Evolutionary conservation across 2,797 vertebrate species (phyloP), one percentile per base, ranked within the genome.

Genomic region (Phrynocephalus forsythii): DNA sequence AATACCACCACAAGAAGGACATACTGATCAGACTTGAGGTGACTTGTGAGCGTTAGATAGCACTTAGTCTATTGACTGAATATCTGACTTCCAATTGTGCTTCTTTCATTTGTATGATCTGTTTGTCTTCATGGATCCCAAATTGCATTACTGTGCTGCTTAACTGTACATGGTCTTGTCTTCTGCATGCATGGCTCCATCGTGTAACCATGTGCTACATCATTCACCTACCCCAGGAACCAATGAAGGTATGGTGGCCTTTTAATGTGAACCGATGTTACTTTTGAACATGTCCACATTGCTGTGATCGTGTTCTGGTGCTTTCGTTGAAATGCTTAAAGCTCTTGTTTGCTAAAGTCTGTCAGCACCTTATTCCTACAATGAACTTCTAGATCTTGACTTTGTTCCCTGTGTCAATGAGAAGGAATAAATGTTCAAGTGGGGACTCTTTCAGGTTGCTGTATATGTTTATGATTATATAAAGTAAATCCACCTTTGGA

Each of bases 101-200:
- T 92, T 76, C 28, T 6, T 66, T 88, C 24, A 69, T 67, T n/a
- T 79, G 26, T 73, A 85, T 63, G 80, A 79, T 26, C 93, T 92
- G 87, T 88, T 94, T 86, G 5, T 91, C 84, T 94, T 85, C 89
- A 87, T 85, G 91, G 91, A 89, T 82, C 93, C 67, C 66, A 6
- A 86, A 83, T 79, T 92, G 79, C 80, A 4, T 91, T 91, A 87
- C 79, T 91, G 79, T 92, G 69, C 85, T 93, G 87, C 94, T 81
- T 93, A 92, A 94, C 84, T 93, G 90, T 94, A 38, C 91, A 6
- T 93, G 91, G 90, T 94, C 93, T 95, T 95, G 91, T 95, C 94
- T 95, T 92, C 94, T 94, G 85, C 91, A 91, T 96, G 97, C 97
- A 97, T 97, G 97, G 95, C 97, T 97, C 97, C 96, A 91, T 91